A percentile compares a stretch with the other conserved stretches of the same genome.
Evolutionary conservation across 2,797 vertebrate species (phyloP).

Genomic region (Sternotherus odoratus): DNA sequence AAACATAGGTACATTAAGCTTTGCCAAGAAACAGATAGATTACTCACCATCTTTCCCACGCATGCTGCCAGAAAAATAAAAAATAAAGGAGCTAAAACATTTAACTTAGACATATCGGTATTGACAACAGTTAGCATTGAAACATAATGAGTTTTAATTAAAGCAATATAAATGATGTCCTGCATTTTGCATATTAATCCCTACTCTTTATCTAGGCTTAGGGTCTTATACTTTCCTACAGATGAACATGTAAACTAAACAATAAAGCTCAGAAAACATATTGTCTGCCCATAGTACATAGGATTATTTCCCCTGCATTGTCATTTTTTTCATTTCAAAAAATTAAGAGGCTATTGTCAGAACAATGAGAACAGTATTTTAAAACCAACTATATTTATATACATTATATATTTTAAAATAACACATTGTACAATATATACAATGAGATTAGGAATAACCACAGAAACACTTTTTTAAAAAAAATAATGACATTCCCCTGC

Average conservation of each 20-base stretch:
- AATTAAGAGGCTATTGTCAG: background rate
- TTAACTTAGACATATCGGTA: conserved; percentile 39
- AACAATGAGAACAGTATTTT: background rate
- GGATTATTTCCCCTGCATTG: background rate
- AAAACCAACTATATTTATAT: background rate
- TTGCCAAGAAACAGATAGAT: conserved; percentile 38
- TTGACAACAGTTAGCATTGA: conserved; percentile 15
- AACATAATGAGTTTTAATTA: conserved; percentile 50
- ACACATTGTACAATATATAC: background rate
- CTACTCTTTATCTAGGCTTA: conserved; percentile 1
- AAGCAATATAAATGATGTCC: conserved; percentile 5
- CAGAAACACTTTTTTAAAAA: background rate
- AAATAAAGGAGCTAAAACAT: background rate
- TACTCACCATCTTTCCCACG: background rate
- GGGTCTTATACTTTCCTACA: background rate
- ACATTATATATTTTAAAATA: background rate
- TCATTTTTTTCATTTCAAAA: background rate
- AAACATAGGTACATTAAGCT: conserved; percentile 25
- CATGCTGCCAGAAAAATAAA: conserved; percentile 38
- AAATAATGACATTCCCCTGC: background rate
- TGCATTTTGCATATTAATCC: background rate
- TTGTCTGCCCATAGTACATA: background rate
- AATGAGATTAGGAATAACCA: background rate
- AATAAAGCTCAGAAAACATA: background rate
- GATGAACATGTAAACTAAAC: background rate